Conservation (phyloP, 2,888 invertebrate genomes). For the Muschampia plurimacula region DNA sequence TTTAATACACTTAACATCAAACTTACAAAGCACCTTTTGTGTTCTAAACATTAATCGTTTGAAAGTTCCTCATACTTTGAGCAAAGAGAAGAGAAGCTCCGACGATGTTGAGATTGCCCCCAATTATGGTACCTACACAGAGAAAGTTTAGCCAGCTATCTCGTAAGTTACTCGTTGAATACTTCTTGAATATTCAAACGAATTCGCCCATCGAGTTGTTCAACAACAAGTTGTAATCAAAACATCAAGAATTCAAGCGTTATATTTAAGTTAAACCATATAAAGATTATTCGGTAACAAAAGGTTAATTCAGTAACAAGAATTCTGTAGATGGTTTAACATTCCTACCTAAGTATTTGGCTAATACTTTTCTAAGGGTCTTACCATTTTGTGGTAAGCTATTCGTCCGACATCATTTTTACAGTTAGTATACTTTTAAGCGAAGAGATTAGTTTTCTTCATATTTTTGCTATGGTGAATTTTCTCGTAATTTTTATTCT, state of each 20-base stretch:
- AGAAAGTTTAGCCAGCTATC: slow-evolving; percentile 2
- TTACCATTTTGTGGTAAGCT: too few species aligned
- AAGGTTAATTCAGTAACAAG: too few species aligned
- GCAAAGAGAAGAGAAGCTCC: neutral
- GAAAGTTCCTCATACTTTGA: neutral
- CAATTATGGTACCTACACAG: neutral
- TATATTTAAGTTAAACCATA: neutral
- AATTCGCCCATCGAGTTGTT: neutral
- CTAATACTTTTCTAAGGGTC: too few species aligned
- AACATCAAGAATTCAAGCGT: neutral
- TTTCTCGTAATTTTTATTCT: too few species aligned
- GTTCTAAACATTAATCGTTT: neutral
- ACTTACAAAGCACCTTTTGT: neutral
- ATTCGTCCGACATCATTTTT: too few species aligned
- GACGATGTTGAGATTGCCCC: slow-evolving; percentile 4
- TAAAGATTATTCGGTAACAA: too few species aligned
- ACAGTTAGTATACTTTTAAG: too few species aligned
- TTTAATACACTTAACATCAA: neutral
- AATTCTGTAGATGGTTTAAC: too few species aligned
- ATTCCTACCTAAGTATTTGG: too few species aligned
- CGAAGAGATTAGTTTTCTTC: too few species aligned
- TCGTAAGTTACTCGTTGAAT: neutral
- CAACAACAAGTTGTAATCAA: neutral
- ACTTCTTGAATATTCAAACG: slow-evolving; percentile 1
- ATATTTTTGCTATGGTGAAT: too few species aligned